Evolutionary conservation across 2,113 vertebrate genomes (phyloP), one percentile per base, ranked within the genome.

Genomic region (Pseudopodoces humilis): DNA sequence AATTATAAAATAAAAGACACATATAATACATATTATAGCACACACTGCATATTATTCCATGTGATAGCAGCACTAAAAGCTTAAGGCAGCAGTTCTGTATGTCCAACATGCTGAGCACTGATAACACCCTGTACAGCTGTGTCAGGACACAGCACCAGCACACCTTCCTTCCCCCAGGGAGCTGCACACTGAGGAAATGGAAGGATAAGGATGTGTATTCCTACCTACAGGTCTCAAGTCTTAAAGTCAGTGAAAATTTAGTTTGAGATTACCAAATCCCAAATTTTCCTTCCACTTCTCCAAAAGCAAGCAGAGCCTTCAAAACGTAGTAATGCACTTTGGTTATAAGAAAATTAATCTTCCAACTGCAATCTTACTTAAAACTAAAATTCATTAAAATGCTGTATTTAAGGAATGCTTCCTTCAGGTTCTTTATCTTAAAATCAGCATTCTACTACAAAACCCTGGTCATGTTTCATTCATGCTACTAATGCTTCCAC

Each of bases 181-280:
- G 49, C 12, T n/a, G 35, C 72, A 62, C 49, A 11, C 20, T 5
- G 14, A 47, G 63, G 22, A 76, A 65, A n/a, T 0, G 1, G 44
- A 30, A 71, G 37, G 3, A 16, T 2, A 67, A 50, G 2, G 6
- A 24, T 25, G 11, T 7, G 3, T 5, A 20, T 10, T 71, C 23
- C 60, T 16, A 49, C 3, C 56, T 60, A 10, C 0, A 35, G 20
- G 7, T 47, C 12, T 39, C 0, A 0, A 67, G 39, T 59, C 33
- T 25, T 59, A 25, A 62, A 92, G 50, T 7, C 12, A 41, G 10
- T 9, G 19, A 81, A 83, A 74, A 90, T 50, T 23, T 23, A 60
- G 30, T 71, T 19, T 63, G 24, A 81, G 58, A 43, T 50, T 31
- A 68, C 2, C 7, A 15, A 67, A 69, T 33, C 15, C 49, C 49